phyloP scores from a whole-genome alignment of 2,797 vertebrate species.

The Poeciliopsis gracilis region DNA sequence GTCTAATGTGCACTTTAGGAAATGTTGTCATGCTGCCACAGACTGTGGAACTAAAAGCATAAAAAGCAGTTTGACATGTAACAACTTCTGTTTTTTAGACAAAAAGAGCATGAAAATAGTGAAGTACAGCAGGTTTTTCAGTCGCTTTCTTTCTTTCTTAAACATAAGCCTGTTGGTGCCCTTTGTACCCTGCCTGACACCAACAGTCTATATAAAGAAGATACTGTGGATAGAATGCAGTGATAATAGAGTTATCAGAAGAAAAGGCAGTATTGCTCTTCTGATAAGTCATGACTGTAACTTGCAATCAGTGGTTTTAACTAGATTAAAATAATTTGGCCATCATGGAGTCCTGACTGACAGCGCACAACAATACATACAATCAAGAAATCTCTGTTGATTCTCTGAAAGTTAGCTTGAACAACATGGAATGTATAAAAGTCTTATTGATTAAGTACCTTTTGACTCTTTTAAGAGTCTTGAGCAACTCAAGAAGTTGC shows the following conservation, averaged over 20 bases:
- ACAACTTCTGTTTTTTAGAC: slow-evolving; percentile 7
- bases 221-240: not conserved
- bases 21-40: slow-evolving; percentile 10
- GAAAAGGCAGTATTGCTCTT: not conserved
- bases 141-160: not conserved
- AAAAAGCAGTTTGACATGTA: slow-evolving; percentile 3
- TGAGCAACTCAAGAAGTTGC: not conserved
- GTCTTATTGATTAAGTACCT: not conserved
- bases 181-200: not conserved
- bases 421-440: not conserved
- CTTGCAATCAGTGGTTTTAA: not conserved
- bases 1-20: slow-evolving; percentile 24
- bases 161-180: not conserved
- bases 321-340: not conserved
- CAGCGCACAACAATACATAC: not conserved
- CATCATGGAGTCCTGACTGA: not conserved
- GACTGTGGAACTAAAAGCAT: slow-evolving; percentile 15
- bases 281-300: not conserved
- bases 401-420: not conserved
- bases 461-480: slow-evolving; percentile 3
- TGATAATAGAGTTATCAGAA: not conserved
- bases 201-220: not conserved
- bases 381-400: not conserved
- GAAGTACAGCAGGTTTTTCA: slow-evolving; percentile 6
- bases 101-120: slow-evolving; percentile 2